Percentiles rank a stretch among this genome's conserved stretches.
Evolutionary conservation across 2,888 invertebrate species (phyloP).

Genomic region (Calameuta pallipes): DNA sequence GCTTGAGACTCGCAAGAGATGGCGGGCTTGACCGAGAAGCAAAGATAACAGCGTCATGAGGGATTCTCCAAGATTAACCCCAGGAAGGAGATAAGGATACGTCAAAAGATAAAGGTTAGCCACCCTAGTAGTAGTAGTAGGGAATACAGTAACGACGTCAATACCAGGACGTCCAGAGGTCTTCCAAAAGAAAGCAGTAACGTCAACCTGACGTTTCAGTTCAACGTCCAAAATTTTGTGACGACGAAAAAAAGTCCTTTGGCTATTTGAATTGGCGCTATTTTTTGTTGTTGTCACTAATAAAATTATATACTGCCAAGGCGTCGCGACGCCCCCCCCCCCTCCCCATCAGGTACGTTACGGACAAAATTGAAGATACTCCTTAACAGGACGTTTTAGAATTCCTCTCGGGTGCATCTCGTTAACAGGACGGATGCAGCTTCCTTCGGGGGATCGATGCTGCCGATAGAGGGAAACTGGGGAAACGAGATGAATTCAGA

Average conservation of each 20-base stretch:
- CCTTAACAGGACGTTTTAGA: background rate
- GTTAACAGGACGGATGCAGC: background rate
- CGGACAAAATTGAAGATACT: background rate
- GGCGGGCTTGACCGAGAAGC: conserved; percentile 29
- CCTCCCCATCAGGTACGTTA: background rate
- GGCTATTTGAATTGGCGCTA: background rate
- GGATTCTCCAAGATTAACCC: conserved; percentile 52
- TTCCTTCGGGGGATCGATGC: background rate
- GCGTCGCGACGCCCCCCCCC: background rate
- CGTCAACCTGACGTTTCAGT: background rate
- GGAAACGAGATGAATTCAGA: background rate
- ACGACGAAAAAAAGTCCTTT: background rate
- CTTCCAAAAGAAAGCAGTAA: background rate
- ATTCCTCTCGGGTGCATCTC: background rate
- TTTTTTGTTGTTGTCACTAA: background rate
- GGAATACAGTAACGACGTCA: conserved; percentile 15
- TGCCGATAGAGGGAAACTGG: background rate
- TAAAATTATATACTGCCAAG: background rate
- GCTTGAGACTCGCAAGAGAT: conserved; percentile 15
- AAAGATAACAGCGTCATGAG: conserved; percentile 46
- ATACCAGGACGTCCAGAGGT: background rate
- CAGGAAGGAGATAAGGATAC: conserved; percentile 16
- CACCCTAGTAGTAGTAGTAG: conserved; percentile 10
- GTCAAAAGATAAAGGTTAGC: conserved; percentile 14
- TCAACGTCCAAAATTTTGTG: background rate